phyloP scores from a whole-genome alignment of 1,140 invertebrate species.

The Drosophila pallidifrons region DNA sequence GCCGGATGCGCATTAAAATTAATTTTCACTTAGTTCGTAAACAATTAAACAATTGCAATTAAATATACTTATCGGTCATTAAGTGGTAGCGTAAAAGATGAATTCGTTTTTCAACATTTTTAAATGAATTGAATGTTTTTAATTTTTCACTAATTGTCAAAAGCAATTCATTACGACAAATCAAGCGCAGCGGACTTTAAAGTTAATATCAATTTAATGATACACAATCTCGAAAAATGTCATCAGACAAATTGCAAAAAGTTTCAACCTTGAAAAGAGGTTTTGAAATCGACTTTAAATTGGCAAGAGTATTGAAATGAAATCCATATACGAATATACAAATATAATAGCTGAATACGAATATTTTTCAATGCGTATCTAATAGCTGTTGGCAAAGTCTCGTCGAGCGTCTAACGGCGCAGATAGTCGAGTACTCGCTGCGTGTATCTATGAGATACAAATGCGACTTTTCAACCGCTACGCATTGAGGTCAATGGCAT shows the following conservation, averaged over 20 bases:
- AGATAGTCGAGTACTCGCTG: conserved; percentile 17
- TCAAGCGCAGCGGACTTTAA: background rate
- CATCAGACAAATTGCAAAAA: conserved; percentile 7
- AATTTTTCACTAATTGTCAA: background rate
- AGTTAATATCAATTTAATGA: background rate
- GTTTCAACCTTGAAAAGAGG: conserved; percentile 11
- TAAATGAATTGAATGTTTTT: background rate
- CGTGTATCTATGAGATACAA: conserved; percentile 32
- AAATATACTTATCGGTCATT: background rate
- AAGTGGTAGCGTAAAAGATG: background rate
- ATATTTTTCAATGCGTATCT: conserved; percentile 34
- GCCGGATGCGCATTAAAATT: background rate
- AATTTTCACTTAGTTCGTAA: background rate
- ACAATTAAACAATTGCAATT: background rate
- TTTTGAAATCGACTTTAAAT: conserved; percentile 10
- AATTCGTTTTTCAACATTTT: background rate
- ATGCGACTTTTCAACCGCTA: conserved; percentile 41
- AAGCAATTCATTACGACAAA: background rate
- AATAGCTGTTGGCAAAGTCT: conserved; percentile 23
- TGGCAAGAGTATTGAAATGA: conserved; percentile 13
- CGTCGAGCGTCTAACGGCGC: conserved; percentile 25
- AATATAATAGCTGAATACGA: conserved; percentile 3
- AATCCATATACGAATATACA: background rate
- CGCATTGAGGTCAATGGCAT: conserved; percentile 56
- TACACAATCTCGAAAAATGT: background rate